phyloP scores from a whole-genome alignment of 2,113 vertebrate species.

The Mobula birostris region DNA sequence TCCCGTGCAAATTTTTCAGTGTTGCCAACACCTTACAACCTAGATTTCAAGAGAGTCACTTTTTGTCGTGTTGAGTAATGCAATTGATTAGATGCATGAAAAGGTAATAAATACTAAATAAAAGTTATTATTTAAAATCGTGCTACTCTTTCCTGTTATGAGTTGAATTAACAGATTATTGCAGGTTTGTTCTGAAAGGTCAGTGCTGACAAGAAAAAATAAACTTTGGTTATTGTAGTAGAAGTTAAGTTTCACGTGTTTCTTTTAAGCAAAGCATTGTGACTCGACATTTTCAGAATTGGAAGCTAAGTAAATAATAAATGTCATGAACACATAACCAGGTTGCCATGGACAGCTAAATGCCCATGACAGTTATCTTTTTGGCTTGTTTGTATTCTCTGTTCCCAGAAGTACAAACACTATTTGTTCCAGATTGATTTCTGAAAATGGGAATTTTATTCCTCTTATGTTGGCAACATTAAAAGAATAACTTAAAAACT shows the following conservation, averaged over 20 bases:
- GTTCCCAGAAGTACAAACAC: neutral
- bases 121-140: constrained; percentile 2
- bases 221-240: neutral
- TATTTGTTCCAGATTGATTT: neutral
- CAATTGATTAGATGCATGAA: constrained; percentile 24
- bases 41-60: neutral
- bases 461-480: neutral
- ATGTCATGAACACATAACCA: neutral
- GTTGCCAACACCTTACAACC: neutral
- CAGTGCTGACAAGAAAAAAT: neutral
- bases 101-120: constrained; percentile 31
- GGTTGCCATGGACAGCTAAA: neutral
- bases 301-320: neutral
- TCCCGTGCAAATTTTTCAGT: neutral
- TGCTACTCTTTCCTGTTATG: too few species aligned
- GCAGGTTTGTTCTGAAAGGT: neutral
- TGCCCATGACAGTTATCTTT: too few species aligned
- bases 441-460: neutral
- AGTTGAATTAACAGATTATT: neutral
- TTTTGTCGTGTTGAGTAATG: neutral
- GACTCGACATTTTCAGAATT: neutral
- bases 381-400: neutral
- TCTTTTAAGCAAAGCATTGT: neutral
- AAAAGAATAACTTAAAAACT: neutral
- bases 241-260: neutral